phyloP scores from a whole-genome alignment of 2,888 invertebrate species.

The Netelia fuscicornis region DNA sequence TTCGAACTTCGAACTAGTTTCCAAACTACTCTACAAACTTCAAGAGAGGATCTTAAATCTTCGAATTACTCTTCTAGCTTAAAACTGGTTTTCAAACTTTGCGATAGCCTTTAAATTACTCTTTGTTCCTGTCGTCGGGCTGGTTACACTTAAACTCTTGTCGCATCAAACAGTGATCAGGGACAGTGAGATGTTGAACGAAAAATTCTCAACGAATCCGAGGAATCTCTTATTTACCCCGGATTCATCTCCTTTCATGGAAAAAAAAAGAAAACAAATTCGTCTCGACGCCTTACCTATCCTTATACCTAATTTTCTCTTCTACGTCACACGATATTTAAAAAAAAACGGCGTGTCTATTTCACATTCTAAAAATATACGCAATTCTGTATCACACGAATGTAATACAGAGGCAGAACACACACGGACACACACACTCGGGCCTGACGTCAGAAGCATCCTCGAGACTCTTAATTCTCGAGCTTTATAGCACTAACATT shows the following conservation, averaged over 20 bases:
- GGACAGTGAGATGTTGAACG: too few relatives aligned
- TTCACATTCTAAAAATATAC: conserved; percentile 63
- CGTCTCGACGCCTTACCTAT: conserved; percentile 21
- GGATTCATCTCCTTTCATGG: not conserved
- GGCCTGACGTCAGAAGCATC: conserved; percentile 73
- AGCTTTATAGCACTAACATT: conserved; percentile 39
- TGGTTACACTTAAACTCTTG: too few relatives aligned
- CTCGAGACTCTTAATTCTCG: conserved; percentile 71
- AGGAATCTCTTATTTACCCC: not conserved
- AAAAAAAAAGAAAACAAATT: not conserved
- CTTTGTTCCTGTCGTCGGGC: too few relatives aligned
- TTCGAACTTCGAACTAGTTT: too few relatives aligned
- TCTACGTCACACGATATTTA: conserved; percentile 23
- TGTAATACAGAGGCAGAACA: conserved; percentile 18
- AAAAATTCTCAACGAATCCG: too few relatives aligned
- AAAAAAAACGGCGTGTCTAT: conserved; percentile 29
- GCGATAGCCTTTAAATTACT: too few relatives aligned
- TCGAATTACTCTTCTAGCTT: too few relatives aligned
- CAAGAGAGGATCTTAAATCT: too few relatives aligned
- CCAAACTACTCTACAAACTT: too few relatives aligned
- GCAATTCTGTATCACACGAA: conserved; percentile 39
- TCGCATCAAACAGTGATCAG: too few relatives aligned
- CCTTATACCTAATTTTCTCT: conserved; percentile 19
- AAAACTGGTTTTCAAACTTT: too few relatives aligned
- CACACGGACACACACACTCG: not conserved